Evolutionary conservation across 2,797 vertebrate species (phyloP), one percentile per base, ranked within the genome.

Genomic region (Platyrinchus mystaceus): DNA sequence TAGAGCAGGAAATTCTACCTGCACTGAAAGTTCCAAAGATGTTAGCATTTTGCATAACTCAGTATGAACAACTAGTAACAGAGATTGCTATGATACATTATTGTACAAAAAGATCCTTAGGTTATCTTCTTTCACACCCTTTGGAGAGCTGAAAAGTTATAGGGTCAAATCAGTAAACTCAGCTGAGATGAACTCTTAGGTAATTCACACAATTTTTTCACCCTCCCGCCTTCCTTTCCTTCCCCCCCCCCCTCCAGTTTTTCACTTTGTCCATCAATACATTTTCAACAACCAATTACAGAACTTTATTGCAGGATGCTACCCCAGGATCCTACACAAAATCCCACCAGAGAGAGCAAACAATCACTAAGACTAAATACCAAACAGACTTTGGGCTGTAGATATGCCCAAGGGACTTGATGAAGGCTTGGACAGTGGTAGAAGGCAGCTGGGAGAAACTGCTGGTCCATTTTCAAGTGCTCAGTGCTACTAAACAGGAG

Each of bases 151-250:
- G 16, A 73, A 71, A 78, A 84, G 27, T 46, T 75, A 49, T 3
- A 59, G 26, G 8, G 36, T 30, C 30, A 74, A 81, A 85, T 39
- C 30, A 87, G 37, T 19, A 92, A 94, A 84, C 39, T 63, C 68
- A 74, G 49, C 30, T 71, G 68, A 87, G 32, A 74, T 27, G 41
- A 95, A 68, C 36, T 80, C 24, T 14, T 19, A n/a, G 0, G 1
- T 37, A 82, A 77, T 93, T 75, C 59, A 70, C 30, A 62, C 7
- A 23, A 2, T 39, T 76, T 64, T 64, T 37, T 5, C 9, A 21
- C 10, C 11, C 2, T 7, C 7, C 2, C 3, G 1, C 19, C 5
- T 16, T 8, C 14, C 1, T 1, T 9, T 18, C 20, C 37, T 9
- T 19, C 3, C 4, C 12, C 46, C 7, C 23, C 2, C 4, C 11